phyloP scores from a whole-genome alignment of 2,888 invertebrate genomes.

The Drosophila heteroneura region DNA sequence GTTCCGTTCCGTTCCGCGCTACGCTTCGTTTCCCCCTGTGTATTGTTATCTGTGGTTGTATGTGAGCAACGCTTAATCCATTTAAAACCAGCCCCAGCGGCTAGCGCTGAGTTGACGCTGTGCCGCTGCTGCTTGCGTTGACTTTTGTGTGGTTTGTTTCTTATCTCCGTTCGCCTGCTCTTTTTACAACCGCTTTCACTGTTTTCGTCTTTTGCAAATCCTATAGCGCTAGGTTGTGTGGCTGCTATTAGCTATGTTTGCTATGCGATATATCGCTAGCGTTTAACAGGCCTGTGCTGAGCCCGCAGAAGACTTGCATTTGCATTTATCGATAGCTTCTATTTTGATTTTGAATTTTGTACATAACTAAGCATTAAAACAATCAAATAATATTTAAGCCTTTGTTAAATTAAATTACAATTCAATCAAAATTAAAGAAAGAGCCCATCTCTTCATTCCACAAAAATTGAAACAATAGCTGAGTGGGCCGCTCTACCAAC shows the following conservation, averaged over 20 bases:
- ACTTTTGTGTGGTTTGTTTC: slow-evolving; percentile 53
- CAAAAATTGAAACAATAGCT: neutral
- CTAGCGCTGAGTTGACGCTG: slow-evolving; percentile 58
- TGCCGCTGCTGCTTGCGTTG: slow-evolving; percentile 60
- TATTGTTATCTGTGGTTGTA: slow-evolving; percentile 50
- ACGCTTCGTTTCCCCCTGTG: slow-evolving; percentile 24
- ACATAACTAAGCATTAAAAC: neutral
- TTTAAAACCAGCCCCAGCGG: slow-evolving; percentile 61
- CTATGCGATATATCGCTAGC: slow-evolving; percentile 42
- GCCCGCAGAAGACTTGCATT: slow-evolving; percentile 8
- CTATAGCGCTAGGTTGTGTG: slow-evolving; percentile 56
- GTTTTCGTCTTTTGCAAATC: slow-evolving; percentile 66
- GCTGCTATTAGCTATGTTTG: slow-evolving; percentile 45
- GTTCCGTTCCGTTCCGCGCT: slow-evolving; percentile 16
- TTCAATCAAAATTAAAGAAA: neutral
- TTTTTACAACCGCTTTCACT: slow-evolving; percentile 60
- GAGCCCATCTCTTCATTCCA: neutral
- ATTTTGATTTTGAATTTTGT: neutral
- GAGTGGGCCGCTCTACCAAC: neutral
- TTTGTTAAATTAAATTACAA: neutral
- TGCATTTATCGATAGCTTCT: slow-evolving; percentile 20
- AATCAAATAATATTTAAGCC: neutral
- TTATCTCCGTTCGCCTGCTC: slow-evolving; percentile 51
- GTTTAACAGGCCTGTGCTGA: slow-evolving; percentile 29
- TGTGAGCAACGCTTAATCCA: slow-evolving; percentile 57